phyloP scores from a whole-genome alignment of 2,888 invertebrate genomes.

The Scaptomyza caliginosa region DNA sequence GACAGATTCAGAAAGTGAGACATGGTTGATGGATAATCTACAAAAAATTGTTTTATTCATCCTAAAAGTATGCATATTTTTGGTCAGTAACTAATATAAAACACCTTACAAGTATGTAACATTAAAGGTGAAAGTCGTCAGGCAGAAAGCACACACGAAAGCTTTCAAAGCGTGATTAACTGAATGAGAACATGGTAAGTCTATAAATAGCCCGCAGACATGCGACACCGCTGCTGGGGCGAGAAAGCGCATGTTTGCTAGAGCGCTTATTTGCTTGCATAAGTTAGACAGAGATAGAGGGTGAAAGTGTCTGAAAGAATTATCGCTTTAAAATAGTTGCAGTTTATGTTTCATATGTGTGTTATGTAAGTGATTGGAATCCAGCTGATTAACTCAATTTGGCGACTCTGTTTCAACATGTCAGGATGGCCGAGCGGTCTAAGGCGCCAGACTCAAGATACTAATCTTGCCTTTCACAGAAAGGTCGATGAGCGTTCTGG shows the following conservation, averaged over 20 bases:
- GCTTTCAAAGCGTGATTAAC: constrained; percentile 27
- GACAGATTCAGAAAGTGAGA: not conserved
- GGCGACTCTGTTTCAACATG: constrained; percentile 26
- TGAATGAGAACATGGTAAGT: constrained; percentile 18
- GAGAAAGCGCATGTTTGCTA: constrained; percentile 66
- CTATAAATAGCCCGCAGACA: constrained; percentile 68
- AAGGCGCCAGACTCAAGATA: constrained; percentile 82
- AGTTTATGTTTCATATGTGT: not conserved
- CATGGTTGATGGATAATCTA: not conserved
- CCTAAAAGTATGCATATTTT: constrained; percentile 51
- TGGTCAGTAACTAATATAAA: constrained; percentile 1
- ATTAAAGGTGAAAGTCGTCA: constrained; percentile 41
- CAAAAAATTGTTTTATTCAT: not conserved
- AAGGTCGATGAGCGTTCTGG: constrained; percentile 80
- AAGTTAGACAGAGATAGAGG: not conserved
- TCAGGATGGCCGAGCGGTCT: constrained; percentile 83
- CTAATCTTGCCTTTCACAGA: constrained; percentile 62
- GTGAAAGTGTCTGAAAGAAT: not conserved
- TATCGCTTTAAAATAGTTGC: constrained; percentile 15
- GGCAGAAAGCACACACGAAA: constrained; percentile 49
- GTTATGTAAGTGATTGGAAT: not conserved
- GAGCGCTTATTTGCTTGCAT: constrained; percentile 8
- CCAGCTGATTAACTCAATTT: constrained; percentile 20
- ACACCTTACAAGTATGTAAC: constrained; percentile 54
- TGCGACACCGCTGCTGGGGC: constrained; percentile 51